Evolutionary conservation across 1,140 invertebrate genomes (phyloP), one percentile per base, ranked within the genome.

Genomic region (Heliconius eleuchia): DNA sequence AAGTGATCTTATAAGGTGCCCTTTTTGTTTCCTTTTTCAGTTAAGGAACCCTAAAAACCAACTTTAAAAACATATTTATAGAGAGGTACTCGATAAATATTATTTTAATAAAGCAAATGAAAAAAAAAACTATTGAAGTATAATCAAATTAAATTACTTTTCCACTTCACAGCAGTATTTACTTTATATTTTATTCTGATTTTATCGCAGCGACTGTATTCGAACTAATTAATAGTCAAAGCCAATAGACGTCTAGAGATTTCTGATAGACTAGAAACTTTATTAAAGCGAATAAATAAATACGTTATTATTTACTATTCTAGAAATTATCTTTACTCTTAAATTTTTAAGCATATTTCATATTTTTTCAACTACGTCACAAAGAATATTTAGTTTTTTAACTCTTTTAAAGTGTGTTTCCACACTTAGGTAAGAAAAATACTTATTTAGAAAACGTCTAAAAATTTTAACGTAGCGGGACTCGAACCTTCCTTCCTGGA

Each of bases 181-280:
- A 66, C 23, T 66, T 66, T 27, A 66, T 66, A 66, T 66, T 66
- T 66, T 66, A 66, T 66, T 66, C 11, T 16, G 60, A 27, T 66
- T 66, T 30, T 16, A 66, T 66, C 23, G 27, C 5, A 66, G 27
- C 60, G 60, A 30, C 60, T 66, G 60, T 66, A 66, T 66, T 66
- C 60, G 27, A 66, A 66, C 27, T 66, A 66, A 66, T 66, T 66
- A 66, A 66, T 66, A 66, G 60, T 66, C 60, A 66, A 66, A 66
- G 27, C 60, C 60, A 66, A 66, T 66, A 66, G 60, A 66, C 23
- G 60, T 66, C 60, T 30, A 66, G 23, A 66, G 23, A 66, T 66
- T 66, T 66, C 60, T 66, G 23, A 66, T 66, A 66, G 60, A 66
- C 23, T 66, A 66, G 3, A 30, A 66, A 66, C 11, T 66, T 66